Percentiles rank a stretch among this genome's conserved stretches.
These are phyloP conservation scores for Drosophila mauritiana DNA, from an alignment of 1,140 invertebrate species.

Conservation along the genomic window DNA sequence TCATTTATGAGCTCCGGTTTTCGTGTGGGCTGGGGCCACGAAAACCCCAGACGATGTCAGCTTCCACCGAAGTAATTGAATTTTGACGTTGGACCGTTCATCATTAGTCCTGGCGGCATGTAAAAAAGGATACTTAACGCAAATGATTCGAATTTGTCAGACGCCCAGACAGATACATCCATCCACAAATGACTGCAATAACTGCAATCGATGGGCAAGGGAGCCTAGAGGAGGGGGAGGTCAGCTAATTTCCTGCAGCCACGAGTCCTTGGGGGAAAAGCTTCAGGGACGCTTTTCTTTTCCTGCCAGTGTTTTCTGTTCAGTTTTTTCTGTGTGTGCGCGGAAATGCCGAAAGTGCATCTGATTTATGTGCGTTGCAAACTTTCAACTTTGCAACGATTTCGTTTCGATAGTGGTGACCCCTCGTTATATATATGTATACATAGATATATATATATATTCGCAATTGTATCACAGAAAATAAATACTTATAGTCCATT, in stretches of 20 bases:
- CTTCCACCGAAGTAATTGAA: slow-evolving; percentile 64
- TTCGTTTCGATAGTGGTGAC: slow-evolving; percentile 35
- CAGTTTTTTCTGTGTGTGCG: slow-evolving; percentile 21
- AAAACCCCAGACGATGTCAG: not conserved
- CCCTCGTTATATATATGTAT: slow-evolving; percentile 23
- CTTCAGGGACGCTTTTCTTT: slow-evolving; percentile 31
- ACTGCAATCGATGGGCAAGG: slow-evolving; percentile 59
- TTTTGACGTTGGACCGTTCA: slow-evolving; percentile 64
- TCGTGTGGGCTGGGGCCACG: too few relatives aligned
- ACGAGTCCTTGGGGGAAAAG: slow-evolving; percentile 42
- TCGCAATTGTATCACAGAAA: too few relatives aligned
- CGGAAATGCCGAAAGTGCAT: slow-evolving; percentile 80
- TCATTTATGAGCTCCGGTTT: slow-evolving; percentile 69
- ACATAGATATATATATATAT: not conserved
- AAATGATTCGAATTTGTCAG: slow-evolving; percentile 72
- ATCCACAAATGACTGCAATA: slow-evolving; percentile 71
- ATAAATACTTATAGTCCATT: too few relatives aligned
- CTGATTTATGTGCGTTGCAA: slow-evolving; percentile 78
- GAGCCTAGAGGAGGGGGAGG: slow-evolving; percentile 5
- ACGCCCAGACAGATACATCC: slow-evolving; percentile 27
- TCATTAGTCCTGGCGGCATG: slow-evolving; percentile 60
- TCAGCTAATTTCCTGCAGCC: slow-evolving; percentile 65
- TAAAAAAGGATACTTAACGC: slow-evolving; percentile 62
- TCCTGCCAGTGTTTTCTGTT: slow-evolving; percentile 22
- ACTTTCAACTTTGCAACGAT: slow-evolving; percentile 69